Evolutionary conservation across 2,113 vertebrate genomes (phyloP), one percentile per base, ranked within the genome.

Genomic region (Nettapus auritus): DNA sequence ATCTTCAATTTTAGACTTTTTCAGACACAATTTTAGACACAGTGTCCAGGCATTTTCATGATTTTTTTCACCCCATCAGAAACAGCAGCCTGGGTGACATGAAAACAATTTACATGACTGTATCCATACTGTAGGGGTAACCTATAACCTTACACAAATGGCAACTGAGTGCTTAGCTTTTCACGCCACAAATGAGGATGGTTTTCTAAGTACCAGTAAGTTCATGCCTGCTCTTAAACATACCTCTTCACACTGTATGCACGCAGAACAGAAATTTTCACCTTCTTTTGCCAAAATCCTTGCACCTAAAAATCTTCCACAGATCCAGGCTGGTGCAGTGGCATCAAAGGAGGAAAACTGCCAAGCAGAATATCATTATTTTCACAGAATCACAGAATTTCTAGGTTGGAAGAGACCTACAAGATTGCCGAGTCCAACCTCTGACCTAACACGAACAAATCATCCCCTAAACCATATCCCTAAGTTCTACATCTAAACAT

Each of bases 171-270:
- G 36, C 33, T 59, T n/a, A n/a, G 11, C 42, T 63, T 56, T 19
- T 25, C 11, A 14, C 53, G 57, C 12, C 9, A 67, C n/a, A 42
- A 42, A 48, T 22, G 7, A 71, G 7, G 26, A 8, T 66, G n/a
- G 13, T 62, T 90, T 73, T 36, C 46, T n/a, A 31, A 42, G 6
- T 36, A 70, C 14, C 31, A 42, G 6, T 36, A n/a, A 83, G 25
- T 1, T 75, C 28, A 23, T 66, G 9, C 8, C 28, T 0, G 0
- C n/a, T 55, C 8, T 40, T 55, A 90, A 82, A 42, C 21, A 48
- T 4, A 6, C 3, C 21, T 3, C 19, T 68, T 75, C 52, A 3
- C 0, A 0, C 3, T 40, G 3, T n/a, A 36, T n/a, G 7, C 2
- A 46, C 2, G 2, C 33, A 50, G 69, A 84, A 8, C 0, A 3